Base-by-base conservation (phyloP, 2,113 vertebrate species). In the Nyctereutes procyonoides region DNA sequence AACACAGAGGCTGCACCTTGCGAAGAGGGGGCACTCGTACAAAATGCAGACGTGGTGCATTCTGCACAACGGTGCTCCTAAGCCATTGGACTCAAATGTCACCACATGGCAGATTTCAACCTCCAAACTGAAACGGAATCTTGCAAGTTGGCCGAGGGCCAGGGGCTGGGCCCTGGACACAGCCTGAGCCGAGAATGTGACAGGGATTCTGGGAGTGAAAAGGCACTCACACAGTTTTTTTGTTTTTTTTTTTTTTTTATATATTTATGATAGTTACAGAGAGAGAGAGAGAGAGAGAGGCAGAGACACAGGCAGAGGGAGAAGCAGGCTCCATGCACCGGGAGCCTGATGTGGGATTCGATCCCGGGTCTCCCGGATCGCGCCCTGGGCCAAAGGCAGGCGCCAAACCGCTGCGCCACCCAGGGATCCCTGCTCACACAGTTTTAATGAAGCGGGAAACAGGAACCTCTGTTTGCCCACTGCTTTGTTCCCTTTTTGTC, bases 111-210 rank as follows among this genome's bases (percentile, higher is more conserved):
- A 56, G 56, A 86, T 67, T 84, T 91, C 88, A 51, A 77, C 92
- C 67, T 73, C 73, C 22, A 13, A 15, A 69, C 88, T n/a, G 38
- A 60, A 69, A 24, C 11, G 67, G 96, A 96, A 83, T 85, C 43
- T 85, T 28, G 73, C 14, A 24, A 8, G 20, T 7, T 95, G 97
- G 92, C 86, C 0, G 0, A 63, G n/a, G n/a, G 63, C 90, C 97
- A 95, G 65, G 81, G 69, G 35, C 95, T 93, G 65, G 65, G 30
- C 82, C 58, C 85, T 90, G 56, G 94, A 89, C 35, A 55, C 58
- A 71, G 92, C 53, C 63, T 38, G 87, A 38, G 35, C 7, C 63
- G 53, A 51, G 84, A 11, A 95, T 58, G 90, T 8, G 58, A 67
- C 65, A 24, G 65, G 38, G 55, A 14, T 24, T 63, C 90, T 60